phyloP scores from a whole-genome alignment of 2,888 invertebrate genomes.

The Melinaea menophilus region DNA sequence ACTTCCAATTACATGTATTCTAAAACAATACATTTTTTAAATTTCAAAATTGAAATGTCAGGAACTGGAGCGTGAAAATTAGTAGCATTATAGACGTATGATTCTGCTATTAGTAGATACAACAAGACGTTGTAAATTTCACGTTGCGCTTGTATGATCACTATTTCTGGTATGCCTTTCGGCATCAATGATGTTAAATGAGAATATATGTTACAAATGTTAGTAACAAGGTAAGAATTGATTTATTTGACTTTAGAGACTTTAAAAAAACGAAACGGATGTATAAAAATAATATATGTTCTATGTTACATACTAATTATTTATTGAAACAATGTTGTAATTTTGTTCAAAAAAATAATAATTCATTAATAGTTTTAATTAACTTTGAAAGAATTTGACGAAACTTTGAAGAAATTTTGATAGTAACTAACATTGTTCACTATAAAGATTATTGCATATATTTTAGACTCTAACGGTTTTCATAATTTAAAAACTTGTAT shows the following conservation, averaged over 20 bases:
- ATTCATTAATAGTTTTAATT: too few species aligned
- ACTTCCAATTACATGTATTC: background rate
- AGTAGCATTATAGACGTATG: conserved; percentile 10
- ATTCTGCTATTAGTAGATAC: conserved; percentile 15
- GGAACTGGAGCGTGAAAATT: background rate
- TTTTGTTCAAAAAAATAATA: too few species aligned
- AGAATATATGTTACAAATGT: background rate
- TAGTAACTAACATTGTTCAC: too few species aligned
- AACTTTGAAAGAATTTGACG: too few species aligned
- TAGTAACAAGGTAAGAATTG: background rate
- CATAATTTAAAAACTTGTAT: background rate
- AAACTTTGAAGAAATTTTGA: too few species aligned
- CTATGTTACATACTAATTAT: too few species aligned
- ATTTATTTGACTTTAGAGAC: background rate
- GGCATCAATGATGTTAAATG: background rate
- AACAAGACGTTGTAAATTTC: conserved; percentile 14
- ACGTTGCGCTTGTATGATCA: conserved; percentile 12
- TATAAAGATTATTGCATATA: too few species aligned
- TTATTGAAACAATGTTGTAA: too few species aligned
- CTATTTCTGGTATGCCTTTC: conserved; percentile 2
- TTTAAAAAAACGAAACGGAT: too few species aligned
- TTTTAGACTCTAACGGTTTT: too few species aligned
- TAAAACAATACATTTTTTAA: background rate
- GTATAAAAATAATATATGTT: too few species aligned
- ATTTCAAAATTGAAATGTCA: conserved; percentile 1